Evolutionary conservation across 35 echinoderm and acorn worm species (phyloP).

Genomic region (Hemicentrotus pulcherrimus): DNA sequence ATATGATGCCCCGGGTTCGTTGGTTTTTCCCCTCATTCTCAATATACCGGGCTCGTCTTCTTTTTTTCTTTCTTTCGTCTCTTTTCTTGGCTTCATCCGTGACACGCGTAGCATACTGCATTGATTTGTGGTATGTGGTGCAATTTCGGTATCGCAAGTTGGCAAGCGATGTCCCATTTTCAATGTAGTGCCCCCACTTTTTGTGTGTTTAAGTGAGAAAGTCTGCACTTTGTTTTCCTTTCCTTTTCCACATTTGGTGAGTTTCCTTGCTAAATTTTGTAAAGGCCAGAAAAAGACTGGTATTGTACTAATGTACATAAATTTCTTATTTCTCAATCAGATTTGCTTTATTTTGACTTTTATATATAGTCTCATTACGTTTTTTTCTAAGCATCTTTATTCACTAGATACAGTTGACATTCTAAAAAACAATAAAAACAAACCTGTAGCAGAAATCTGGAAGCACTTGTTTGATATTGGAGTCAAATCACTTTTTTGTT

Average conservation of each 20-base stretch:
- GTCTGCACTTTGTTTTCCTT: neutral
- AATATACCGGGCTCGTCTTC: neutral
- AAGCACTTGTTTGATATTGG: neutral
- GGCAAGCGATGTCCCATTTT: constrained; percentile 17
- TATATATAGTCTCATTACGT: neutral
- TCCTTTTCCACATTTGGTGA: neutral
- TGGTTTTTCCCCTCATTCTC: constrained; percentile 40
- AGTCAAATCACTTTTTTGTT: neutral
- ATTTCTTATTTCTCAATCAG: too few relatives aligned
- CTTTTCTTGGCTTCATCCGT: neutral
- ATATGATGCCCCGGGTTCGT: constrained; percentile 48
- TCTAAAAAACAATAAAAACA: neutral
- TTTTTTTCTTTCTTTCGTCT: neutral
- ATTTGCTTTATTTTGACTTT: too few relatives aligned
- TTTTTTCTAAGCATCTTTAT: neutral
- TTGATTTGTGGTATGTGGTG: constrained; percentile 7
- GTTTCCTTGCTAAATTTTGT: neutral
- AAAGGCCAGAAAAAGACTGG: neutral
- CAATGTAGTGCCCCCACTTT: neutral
- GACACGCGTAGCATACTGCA: constrained; percentile 27
- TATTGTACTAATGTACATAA: too few relatives aligned
- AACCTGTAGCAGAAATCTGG: neutral
- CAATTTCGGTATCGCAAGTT: neutral
- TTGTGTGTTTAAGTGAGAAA: neutral
- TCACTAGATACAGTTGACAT: too few relatives aligned